Evolutionary conservation across 2,113 vertebrate genomes (phyloP).

Genomic region (Cavia aperea): DNA sequence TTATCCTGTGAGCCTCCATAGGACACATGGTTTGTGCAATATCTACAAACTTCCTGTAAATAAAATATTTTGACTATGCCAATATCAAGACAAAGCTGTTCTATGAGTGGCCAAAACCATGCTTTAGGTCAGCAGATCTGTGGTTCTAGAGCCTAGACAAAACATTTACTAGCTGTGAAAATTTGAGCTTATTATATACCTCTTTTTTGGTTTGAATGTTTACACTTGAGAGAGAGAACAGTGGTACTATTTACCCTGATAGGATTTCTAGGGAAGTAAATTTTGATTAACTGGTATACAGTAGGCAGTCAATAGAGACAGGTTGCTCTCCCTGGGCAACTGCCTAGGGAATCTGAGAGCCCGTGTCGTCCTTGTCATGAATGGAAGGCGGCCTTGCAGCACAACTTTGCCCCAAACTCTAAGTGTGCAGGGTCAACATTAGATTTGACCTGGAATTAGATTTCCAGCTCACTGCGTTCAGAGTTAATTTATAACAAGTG

Average conservation of each 20-base stretch:
- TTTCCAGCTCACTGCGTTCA: slow-evolving; percentile 70
- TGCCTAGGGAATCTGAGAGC: background rate
- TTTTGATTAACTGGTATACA: background rate
- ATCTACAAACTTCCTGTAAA: background rate
- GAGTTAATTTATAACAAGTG: slow-evolving; percentile 73
- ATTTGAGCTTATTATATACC: background rate
- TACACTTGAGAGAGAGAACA: background rate
- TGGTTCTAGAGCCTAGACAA: background rate
- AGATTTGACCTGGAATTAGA: slow-evolving; percentile 63
- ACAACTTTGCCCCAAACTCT: slow-evolving; percentile 48
- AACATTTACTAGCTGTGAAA: background rate
- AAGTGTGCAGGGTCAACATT: slow-evolving; percentile 14
- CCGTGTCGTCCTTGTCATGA: background rate
- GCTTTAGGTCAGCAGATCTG: background rate
- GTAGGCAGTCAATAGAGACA: background rate
- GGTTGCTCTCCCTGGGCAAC: background rate
- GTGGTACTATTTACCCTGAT: background rate
- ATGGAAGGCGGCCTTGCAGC: background rate
- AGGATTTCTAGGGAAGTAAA: background rate
- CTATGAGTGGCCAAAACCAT: background rate
- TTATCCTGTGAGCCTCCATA: background rate
- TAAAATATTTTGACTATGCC: background rate
- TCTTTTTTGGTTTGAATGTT: background rate
- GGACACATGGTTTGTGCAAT: background rate
- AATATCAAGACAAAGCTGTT: background rate